Conservation (phyloP, 2,113 vertebrate genomes). For the Lophochroa leadbeateri region DNA sequence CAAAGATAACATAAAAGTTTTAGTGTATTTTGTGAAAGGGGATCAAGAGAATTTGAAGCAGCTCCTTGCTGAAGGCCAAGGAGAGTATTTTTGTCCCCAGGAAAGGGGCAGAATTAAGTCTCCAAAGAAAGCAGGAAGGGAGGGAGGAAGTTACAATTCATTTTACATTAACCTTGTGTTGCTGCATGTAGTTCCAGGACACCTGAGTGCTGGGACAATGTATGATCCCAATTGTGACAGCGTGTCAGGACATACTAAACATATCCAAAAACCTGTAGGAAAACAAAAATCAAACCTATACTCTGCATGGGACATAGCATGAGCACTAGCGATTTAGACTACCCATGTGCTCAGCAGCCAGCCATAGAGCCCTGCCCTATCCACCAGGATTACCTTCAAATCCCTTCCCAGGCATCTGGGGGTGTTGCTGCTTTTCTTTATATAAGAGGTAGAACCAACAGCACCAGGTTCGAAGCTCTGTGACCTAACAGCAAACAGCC, state of each 20-base stretch:
- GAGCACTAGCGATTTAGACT: not conserved
- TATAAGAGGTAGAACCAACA: not conserved
- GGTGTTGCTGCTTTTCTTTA: not conserved
- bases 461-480: not conserved
- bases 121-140: not conserved
- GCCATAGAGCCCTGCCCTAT: not conserved
- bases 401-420: not conserved
- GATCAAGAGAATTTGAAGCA: not conserved
- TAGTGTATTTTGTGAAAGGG: not conserved
- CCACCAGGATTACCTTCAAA: not conserved
- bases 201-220: accelerated
- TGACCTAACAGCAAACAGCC: not conserved
- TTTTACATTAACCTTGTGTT: not conserved
- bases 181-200: not conserved
- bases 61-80: not conserved
- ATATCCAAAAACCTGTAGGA: not conserved
- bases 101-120: not conserved
- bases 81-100: not conserved
- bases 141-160: not conserved
- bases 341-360: not conserved
- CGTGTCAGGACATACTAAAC: not conserved
- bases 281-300: not conserved
- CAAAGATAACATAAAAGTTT: too few relatives aligned
- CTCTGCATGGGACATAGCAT: not conserved
- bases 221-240: accelerated